Evolutionary conservation across 1,140 invertebrate species (phyloP).

Genomic region (Rhyacophila brunnea): DNA sequence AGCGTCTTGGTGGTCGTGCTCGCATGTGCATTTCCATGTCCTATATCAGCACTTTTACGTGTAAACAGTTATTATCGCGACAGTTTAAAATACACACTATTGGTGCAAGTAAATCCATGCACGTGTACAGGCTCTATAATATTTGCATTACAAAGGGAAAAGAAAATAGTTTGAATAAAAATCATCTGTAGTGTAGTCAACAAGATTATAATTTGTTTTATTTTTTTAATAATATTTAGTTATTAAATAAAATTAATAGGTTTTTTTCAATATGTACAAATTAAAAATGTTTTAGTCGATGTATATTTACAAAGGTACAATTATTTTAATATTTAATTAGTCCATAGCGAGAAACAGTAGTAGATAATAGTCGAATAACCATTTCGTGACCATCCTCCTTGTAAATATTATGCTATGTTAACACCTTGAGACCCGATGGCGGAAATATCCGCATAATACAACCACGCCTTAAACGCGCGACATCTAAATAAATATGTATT

Average conservation of each 20-base stretch:
- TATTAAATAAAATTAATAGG: slow-evolving; percentile 38
- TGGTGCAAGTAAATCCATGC: too few species aligned
- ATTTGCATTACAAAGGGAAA: too few species aligned
- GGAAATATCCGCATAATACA: too few species aligned
- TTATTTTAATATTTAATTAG: slow-evolving; percentile 35
- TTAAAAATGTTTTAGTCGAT: slow-evolving; percentile 30
- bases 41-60: too few species aligned
- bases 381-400: slow-evolving; percentile 24
- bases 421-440: slow-evolving; percentile 4
- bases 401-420: slow-evolving; percentile 17
- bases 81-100: too few species aligned
- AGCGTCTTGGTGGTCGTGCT: too few species aligned
- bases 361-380: slow-evolving; percentile 32
- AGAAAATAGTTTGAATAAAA: slow-evolving; percentile 32
- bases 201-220: slow-evolving; percentile 38
- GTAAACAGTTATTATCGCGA: too few species aligned
- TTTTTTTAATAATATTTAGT: slow-evolving; percentile 37
- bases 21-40: too few species aligned
- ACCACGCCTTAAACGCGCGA: too few species aligned
- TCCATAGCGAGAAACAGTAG: slow-evolving; percentile 33
- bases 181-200: slow-evolving; percentile 34
- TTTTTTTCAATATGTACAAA: slow-evolving; percentile 34
- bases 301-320: slow-evolving; percentile 37
- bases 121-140: too few species aligned
- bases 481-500: too few species aligned